These are phyloP conservation scores for Acinonyx jubatus DNA, from an alignment of 2,113 vertebrate genomes.

Conservation along the genomic window DNA sequence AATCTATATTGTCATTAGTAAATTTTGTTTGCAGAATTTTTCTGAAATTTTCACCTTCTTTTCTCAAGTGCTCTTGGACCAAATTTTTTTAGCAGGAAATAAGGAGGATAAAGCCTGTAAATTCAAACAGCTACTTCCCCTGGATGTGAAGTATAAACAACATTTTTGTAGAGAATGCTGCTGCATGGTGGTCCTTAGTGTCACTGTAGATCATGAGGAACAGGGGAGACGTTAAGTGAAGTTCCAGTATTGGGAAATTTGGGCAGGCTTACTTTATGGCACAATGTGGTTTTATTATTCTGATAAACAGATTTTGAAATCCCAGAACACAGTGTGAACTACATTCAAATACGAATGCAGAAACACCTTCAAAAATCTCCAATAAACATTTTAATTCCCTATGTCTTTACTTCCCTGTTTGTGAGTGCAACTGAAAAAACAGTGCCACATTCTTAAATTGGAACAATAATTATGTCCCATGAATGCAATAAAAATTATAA, in stretches of 20 bases:
- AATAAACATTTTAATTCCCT: background rate
- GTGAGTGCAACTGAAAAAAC: background rate
- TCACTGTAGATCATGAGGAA: background rate
- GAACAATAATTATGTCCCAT: constrained; percentile 6
- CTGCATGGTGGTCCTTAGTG: background rate
- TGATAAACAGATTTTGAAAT: constrained; percentile 32
- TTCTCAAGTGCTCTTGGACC: constrained; percentile 4
- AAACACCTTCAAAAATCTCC: constrained; percentile 36
- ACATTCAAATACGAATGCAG: background rate
- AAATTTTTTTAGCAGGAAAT: constrained; percentile 19
- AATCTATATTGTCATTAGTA: background rate
- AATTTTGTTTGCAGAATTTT: background rate
- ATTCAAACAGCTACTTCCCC: background rate
- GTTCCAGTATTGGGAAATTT: background rate
- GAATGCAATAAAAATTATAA: background rate
- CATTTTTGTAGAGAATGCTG: background rate
- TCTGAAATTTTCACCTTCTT: background rate
- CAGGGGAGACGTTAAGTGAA: background rate
- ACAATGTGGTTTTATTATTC: background rate
- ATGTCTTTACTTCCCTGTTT: background rate
- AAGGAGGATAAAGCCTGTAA: background rate
- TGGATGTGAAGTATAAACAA: background rate
- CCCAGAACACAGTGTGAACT: background rate
- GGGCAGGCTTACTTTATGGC: background rate
- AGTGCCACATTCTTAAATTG: background rate